phyloP scores from a whole-genome alignment of 2,888 invertebrate genomes.

The Penaeus monodon region DNA sequence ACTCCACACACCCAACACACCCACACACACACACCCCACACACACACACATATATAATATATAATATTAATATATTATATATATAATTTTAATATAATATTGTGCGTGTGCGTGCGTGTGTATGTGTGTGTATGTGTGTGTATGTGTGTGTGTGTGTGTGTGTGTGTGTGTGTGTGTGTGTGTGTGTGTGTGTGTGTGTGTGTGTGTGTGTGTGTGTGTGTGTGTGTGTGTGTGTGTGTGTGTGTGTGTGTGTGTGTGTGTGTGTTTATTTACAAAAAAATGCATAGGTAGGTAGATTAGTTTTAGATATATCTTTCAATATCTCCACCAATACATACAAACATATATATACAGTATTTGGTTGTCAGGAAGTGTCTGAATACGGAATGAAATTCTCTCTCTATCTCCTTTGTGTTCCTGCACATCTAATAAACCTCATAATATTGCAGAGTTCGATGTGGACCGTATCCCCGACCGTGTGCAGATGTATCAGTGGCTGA shows the following conservation, averaged over 20 bases:
- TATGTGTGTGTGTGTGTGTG: not conserved
- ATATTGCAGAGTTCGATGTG: slow-evolving; percentile 61
- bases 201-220: not conserved
- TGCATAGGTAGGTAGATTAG: not conserved
- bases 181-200: slow-evolving; percentile 7
- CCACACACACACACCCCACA: too few species aligned
- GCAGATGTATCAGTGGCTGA: slow-evolving; percentile 78
- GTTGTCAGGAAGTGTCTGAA: too few species aligned
- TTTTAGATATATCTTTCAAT: not conserved
- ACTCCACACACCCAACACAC: too few species aligned
- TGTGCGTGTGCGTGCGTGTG: not conserved
- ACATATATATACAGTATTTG: too few species aligned
- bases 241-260: slow-evolving; percentile 7
- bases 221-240: slow-evolving; percentile 21
- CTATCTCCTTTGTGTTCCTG: not conserved
- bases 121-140: slow-evolving; percentile 25
- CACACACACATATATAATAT: too few species aligned
- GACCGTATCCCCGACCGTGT: slow-evolving; percentile 66
- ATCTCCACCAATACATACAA: not conserved
- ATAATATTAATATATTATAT: too few species aligned
- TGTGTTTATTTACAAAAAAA: not conserved
- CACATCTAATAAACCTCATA: too few species aligned
- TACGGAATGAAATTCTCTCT: not conserved
- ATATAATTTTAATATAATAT: too few species aligned
- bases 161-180: slow-evolving; percentile 21